Conservation (phyloP, 2,888 invertebrate species). For the Lapara coniferarum region DNA sequence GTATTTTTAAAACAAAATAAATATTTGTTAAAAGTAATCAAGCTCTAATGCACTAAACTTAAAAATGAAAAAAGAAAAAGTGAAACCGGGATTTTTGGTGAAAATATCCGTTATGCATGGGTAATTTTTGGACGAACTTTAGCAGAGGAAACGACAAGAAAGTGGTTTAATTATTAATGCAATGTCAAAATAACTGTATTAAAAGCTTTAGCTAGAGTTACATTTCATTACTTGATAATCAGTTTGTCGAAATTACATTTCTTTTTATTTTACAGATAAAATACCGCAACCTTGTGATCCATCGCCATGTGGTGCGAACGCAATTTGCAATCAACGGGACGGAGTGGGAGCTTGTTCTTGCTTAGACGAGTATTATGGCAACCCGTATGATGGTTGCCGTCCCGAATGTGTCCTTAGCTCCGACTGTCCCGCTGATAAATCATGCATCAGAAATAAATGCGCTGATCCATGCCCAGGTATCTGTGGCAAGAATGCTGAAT, state of each 20-base stretch:
- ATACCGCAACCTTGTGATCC: slow-evolving; percentile 90
- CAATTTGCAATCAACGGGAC: slow-evolving; percentile 89
- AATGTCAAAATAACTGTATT: too few species aligned
- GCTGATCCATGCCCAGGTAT: slow-evolving; percentile 93
- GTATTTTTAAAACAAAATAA: too few species aligned
- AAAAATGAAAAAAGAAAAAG: too few species aligned
- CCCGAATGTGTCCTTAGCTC: slow-evolving; percentile 94
- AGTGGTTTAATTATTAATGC: too few species aligned
- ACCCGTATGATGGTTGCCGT: slow-evolving; percentile 93
- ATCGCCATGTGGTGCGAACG: slow-evolving; percentile 94
- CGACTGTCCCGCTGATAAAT: slow-evolving; percentile 92
- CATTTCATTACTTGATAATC: too few species aligned
- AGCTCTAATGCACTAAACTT: too few species aligned
- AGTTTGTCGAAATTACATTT: neutral
- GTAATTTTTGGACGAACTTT: too few species aligned
- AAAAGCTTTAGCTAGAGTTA: too few species aligned
- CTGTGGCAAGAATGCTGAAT: slow-evolving; percentile 92
- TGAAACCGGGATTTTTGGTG: too few species aligned
- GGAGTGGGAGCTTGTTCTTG: slow-evolving; percentile 92
- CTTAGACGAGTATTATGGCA: slow-evolving; percentile 91
- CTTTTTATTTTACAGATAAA: slow-evolving; percentile 71
- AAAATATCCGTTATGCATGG: too few species aligned
- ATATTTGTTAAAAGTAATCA: too few species aligned
- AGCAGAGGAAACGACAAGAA: too few species aligned
- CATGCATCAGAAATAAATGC: slow-evolving; percentile 93